Conservation (phyloP, 2,797 vertebrate species). For the Fistularia commersonii region DNA sequence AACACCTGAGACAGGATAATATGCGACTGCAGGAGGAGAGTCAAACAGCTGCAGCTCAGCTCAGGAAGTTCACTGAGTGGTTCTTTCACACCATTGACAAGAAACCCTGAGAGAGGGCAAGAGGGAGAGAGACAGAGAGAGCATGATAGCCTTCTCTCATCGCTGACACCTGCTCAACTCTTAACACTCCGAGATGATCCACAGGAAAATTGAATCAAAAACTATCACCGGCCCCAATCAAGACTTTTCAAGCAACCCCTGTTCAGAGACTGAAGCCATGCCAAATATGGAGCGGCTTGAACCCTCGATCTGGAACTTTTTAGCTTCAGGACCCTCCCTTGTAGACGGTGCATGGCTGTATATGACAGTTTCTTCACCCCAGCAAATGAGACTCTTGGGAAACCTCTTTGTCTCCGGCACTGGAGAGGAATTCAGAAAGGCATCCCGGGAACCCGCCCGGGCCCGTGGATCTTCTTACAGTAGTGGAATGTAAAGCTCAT, state of each 20-base stretch:
- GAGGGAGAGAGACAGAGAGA: background rate
- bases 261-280: constrained; percentile 12
- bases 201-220: constrained; percentile 35
- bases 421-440: constrained; percentile 42
- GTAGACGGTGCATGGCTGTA: constrained; percentile 26
- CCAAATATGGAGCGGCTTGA: constrained; percentile 1
- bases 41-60: constrained; percentile 89
- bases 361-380: constrained; percentile 33
- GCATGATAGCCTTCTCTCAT: constrained; percentile 23
- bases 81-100: constrained; percentile 95
- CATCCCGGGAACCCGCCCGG: constrained; percentile 9
- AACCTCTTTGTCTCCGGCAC: constrained; percentile 30
- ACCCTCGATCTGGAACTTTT: constrained; percentile 36
- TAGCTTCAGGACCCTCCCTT: constrained; percentile 26
- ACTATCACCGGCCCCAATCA: constrained; percentile 24
- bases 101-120: constrained; percentile 73
- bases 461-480: constrained; percentile 60
- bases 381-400: constrained; percentile 45
- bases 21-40: constrained; percentile 95
- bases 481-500: constrained; percentile 75
- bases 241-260: constrained; percentile 32
- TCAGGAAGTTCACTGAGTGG: constrained; percentile 97
- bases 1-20: constrained; percentile 95
- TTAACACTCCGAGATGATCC: constrained; percentile 42
- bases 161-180: constrained; percentile 29